These are phyloP conservation scores for Triplophysa rosa DNA, from an alignment of 2,113 vertebrate species.

Conservation along the genomic window DNA sequence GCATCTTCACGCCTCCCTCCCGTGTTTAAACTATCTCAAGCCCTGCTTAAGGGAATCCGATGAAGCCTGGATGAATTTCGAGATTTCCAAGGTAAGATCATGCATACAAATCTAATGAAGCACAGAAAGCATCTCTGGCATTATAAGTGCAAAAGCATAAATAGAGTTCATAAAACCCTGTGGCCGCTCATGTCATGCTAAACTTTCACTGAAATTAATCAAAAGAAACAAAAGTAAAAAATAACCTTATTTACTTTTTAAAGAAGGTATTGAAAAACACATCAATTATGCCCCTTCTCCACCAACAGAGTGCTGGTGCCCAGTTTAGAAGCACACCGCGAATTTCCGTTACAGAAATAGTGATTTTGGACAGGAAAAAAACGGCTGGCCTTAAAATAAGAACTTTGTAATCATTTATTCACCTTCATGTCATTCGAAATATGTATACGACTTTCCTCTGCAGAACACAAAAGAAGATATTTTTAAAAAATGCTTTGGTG, in stretches of 20 bases:
- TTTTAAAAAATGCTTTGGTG: too few species aligned
- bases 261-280: neutral
- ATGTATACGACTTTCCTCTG: too few species aligned
- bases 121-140: constrained; percentile 65
- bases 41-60: constrained; percentile 63
- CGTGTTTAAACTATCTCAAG: constrained; percentile 65
- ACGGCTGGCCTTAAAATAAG: too few species aligned
- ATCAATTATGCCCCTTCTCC: too few species aligned
- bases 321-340: too few species aligned
- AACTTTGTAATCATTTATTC: too few species aligned
- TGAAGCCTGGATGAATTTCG: constrained; percentile 62
- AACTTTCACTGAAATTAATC: neutral
- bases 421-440: too few species aligned
- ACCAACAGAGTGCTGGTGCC: too few species aligned
- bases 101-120: constrained; percentile 44
- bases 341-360: too few species aligned
- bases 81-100: constrained; percentile 68
- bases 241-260: neutral
- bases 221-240: neutral
- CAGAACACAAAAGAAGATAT: too few species aligned
- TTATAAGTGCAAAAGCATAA: constrained; percentile 9
- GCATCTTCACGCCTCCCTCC: constrained; percentile 57
- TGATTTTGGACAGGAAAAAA: too few species aligned
- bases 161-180: neutral
- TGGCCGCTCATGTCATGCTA: neutral